Base-by-base conservation (phyloP, 2,797 vertebrate genomes). In the Helarctos malayanus region DNA sequence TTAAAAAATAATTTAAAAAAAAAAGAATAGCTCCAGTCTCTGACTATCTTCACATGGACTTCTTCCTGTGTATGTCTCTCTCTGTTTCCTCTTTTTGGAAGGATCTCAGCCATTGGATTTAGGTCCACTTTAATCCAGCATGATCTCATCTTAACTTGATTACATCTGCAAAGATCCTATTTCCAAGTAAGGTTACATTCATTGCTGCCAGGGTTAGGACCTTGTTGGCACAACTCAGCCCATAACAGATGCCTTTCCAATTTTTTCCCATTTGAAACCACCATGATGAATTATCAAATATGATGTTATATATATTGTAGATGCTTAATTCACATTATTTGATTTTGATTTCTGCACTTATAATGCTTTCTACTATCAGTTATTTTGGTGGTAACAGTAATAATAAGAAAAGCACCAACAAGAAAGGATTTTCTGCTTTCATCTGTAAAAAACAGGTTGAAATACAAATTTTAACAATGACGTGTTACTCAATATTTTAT, bases 391-490 rank as follows among this genome's bases (percentile, higher is more conserved):
- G 7, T 80, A 52, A 54, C 23, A 3, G 32, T 76, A 56, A 65
- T 57, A 61, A 25, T 84, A 94, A 61, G 65, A 90, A 71, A 97
- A 81, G 10, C 41, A 5, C 25, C 32, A 61, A 0, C 35, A 18
- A 78, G 54, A 97, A 71, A 92, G 14, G 1, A 29, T 80, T 54
- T 90, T 82, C 9, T 75, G 35, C 18, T 82, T 95, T 79, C 16
- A 61, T 85, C 21, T 63, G 23, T 73, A 65, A 96, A 86, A 73
- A 49, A 57, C 1, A 93, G 9, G 9, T 61, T 82, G 41, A 96
- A 96, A 93, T 47, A 41, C 2, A 92, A 81, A 15, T 47, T 95
- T 69, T 97, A 94, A 38, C 88, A 93, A 80, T 57, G 10, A 86
- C 54, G 16, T 63, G 25, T 79, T 89, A 63, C 35, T 84, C 21